These are phyloP conservation scores for Neotragus moschatus DNA, from an alignment of 2,113 vertebrate genomes.

Conservation along the genomic window DNA sequence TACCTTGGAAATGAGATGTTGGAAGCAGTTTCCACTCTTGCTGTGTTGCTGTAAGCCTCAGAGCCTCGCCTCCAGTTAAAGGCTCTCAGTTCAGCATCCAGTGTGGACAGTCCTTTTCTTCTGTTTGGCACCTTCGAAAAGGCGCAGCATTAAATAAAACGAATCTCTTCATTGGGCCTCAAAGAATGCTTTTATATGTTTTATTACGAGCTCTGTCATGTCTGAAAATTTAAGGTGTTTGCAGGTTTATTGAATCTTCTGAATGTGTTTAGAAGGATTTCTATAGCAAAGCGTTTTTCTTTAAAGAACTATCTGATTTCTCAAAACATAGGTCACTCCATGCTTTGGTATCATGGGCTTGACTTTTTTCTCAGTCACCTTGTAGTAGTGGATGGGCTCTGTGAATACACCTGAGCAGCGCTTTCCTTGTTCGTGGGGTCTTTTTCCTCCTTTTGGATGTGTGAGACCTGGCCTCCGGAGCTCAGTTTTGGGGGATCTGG, in stretches of 20 bases:
- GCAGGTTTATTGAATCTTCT: conserved; percentile 56
- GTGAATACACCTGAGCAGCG: neutral
- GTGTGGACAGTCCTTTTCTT: neutral
- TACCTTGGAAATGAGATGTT: conserved; percentile 47
- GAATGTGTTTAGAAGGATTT: conserved; percentile 60
- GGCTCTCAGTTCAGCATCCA: neutral
- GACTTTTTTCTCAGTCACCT: conserved; percentile 50
- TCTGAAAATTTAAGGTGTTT: conserved; percentile 67
- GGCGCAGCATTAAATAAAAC: conserved; percentile 73
- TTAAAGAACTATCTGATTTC: conserved; percentile 66
- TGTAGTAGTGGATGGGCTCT: neutral
- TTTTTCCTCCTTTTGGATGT: neutral
- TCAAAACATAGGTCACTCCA: conserved; percentile 37
- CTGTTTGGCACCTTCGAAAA: conserved; percentile 45
- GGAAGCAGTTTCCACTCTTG: conserved; percentile 44
- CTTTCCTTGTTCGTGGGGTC: neutral
- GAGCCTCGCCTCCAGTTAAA: neutral
- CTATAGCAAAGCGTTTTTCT: conserved; percentile 54
- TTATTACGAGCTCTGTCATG: conserved; percentile 59
- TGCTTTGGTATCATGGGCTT: neutral
- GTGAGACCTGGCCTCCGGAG: neutral
- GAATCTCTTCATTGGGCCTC: conserved; percentile 71
- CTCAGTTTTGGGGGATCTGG: neutral
- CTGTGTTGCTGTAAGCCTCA: neutral
- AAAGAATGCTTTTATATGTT: conserved; percentile 73